Base-by-base conservation (phyloP, 2,113 vertebrate species). In the Anser cygnoides region DNA sequence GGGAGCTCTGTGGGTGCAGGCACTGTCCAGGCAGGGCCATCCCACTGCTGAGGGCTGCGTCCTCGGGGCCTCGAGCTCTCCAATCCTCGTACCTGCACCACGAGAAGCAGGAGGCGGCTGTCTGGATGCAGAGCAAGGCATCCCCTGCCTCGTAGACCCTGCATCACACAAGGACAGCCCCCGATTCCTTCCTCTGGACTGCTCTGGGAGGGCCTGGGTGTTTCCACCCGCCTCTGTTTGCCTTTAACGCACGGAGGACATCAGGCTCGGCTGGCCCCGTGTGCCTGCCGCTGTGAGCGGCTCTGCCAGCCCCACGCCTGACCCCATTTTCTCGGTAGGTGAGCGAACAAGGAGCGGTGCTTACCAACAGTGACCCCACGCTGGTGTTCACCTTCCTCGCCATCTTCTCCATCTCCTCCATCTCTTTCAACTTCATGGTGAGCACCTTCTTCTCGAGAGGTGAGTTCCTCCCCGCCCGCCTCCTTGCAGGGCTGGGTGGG, bases 351-450 rank as follows among this genome's bases (percentile, higher is more conserved):
- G 98, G 99, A 72, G 99, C 99, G 0, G 99, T 99, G 65, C 97
- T 99, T 87, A 97, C 98, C n/a, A 97, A 98, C 97, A 99, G 99
- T 0, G 99, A 99, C 95, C 99, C 99, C 61, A 98, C 98, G 0
- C 97, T 99, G 94, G 98, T 99, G 58, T 99, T 99, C 68, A 95
- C 98, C 90, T 99, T 99, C 97, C 98, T 99, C 6, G 93, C 98
- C 15, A 62, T 98, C 76, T 99, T 99, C 84, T 98, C 98, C 6
- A 43, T 99, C 91, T 98, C 99, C 81, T 98, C 99, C 76, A 99
- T 99, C 97, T 99, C 98, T 98, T 99, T 99, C 98, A 99, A 99
- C 97, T 99, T 99, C 97, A 99, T 99, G 99, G 98, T 99, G 97
- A 99, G 99, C 97, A 98, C 98, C 86, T 99, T 99, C 98, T 99